These are phyloP conservation scores for Melanargia galathea DNA, from an alignment of 2,888 invertebrate genomes.

Conservation along the genomic window DNA sequence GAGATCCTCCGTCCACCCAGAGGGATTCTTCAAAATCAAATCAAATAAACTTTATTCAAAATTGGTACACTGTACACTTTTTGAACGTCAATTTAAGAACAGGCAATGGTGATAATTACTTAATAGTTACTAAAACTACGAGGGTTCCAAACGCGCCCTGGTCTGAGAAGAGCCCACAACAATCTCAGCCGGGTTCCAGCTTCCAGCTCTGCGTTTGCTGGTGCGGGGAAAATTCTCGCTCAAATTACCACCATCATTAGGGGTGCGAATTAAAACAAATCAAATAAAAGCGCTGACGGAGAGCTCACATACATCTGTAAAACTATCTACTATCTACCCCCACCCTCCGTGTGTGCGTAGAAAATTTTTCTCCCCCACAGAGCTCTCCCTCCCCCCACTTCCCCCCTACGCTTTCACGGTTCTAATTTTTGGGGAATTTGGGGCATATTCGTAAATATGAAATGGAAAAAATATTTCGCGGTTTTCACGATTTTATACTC, in stretches of 20 bases:
- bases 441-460: constrained; percentile 84
- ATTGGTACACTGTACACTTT: too few species aligned
- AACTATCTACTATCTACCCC: constrained; percentile 75
- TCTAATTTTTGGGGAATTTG: constrained; percentile 84
- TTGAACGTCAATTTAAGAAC: too few species aligned
- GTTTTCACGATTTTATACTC: constrained; percentile 52
- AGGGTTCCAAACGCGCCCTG: too few species aligned
- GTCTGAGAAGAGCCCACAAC: too few species aligned
- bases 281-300: constrained; percentile 56
- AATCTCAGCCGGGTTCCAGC: too few species aligned
- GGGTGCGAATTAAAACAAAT: constrained; percentile 47
- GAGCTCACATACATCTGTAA: constrained; percentile 72
- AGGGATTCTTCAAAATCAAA: too few species aligned
- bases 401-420: constrained; percentile 78
- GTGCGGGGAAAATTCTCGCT: too few species aligned
- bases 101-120: too few species aligned
- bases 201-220: too few species aligned
- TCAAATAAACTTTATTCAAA: too few species aligned
- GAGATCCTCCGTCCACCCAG: too few species aligned
- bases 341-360: constrained; percentile 55
- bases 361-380: constrained; percentile 58
- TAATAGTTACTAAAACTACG: too few species aligned
- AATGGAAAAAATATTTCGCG: constrained; percentile 82
- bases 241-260: constrained; percentile 27
- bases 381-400: constrained; percentile 56